These are phyloP conservation scores for Heliconius hermathena DNA, from an alignment of 1,140 invertebrate genomes.

Conservation along the genomic window DNA sequence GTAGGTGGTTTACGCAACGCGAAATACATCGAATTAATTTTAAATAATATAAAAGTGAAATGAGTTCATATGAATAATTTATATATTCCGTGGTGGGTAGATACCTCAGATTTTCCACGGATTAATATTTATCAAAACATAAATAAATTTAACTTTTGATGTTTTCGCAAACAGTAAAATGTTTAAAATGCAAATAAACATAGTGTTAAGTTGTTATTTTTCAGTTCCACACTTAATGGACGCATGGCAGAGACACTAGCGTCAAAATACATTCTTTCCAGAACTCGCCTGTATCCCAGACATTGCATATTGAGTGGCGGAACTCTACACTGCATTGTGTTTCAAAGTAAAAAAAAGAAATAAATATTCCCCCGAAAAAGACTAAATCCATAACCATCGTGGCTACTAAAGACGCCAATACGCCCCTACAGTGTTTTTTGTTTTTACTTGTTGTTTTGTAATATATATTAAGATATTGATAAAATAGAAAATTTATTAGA, in stretches of 20 bases:
- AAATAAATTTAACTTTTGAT: not conserved
- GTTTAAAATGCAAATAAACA: not conserved
- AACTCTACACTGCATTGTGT: no score
- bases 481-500: not conserved
- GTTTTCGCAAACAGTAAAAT: not conserved
- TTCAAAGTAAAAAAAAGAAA: no score
- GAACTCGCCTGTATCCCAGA: no score
- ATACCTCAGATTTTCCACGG: not conserved
- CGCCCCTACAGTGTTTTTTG: no score
- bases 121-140: conserved; percentile 7
- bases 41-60: conserved; percentile 2
- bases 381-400: no score
- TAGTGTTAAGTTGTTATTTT: not conserved
- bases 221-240: no score
- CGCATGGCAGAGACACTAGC: no score
- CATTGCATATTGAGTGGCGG: no score
- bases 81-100: not conserved
- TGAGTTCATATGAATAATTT: not conserved
- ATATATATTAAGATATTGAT: not conserved
- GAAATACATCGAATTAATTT: not conserved
- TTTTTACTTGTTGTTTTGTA: not conserved
- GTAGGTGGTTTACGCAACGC: not conserved
- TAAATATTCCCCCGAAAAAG: no score
- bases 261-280: no score
- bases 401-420: no score